Evolutionary conservation across 2,888 invertebrate species (phyloP), one percentile per base, ranked within the genome.

Genomic region (Yponomeuta plumbellus): DNA sequence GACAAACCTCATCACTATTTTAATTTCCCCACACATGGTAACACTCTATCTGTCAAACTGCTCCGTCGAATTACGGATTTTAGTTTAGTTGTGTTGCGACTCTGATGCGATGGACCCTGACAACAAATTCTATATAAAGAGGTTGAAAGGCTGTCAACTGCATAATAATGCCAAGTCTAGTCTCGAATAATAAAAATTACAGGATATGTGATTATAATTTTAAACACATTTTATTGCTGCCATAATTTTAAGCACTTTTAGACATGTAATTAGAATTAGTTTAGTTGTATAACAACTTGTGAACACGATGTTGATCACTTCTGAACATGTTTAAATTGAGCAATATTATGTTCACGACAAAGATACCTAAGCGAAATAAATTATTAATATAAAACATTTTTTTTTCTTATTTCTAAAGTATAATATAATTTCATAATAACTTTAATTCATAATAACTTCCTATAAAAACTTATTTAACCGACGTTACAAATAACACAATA

Each of bases 321-420:
- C 4, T 13, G 20, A 34, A 20, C 13, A 61, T 34, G 39, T 11
- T 39, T 11, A n/a, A n/a, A 13, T n/a, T 40, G 66, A 67, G 75
- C 81, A 83, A 78, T 85, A 90, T 89, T 88, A 84, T 84, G 84
- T 82, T 80, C 90, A 90, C 90, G 90, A 91, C 80, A 34, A 23
- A 68, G 63, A 58, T 67, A 34, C 34, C 34, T 34, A 71, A 73
- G 67, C 66, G 34, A 26, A 81, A 79, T 76, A 80, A 80, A 80
- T 77, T 76, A 77, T 79, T 77, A 52, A 52, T 44, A 10, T 58
- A 66, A 64, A 64, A 64, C 21, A 52, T n/a, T 1, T 66, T 1
- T n/a, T 34, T 40, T 61, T 59, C 22, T 52, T 44, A 44, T 8
- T 44, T 52, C 5, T 8, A 56, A n/a, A 20, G 52, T 21, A 20